Evolutionary conservation across 2,113 vertebrate species (phyloP).

Genomic region (Pungitius pungitius): DNA sequence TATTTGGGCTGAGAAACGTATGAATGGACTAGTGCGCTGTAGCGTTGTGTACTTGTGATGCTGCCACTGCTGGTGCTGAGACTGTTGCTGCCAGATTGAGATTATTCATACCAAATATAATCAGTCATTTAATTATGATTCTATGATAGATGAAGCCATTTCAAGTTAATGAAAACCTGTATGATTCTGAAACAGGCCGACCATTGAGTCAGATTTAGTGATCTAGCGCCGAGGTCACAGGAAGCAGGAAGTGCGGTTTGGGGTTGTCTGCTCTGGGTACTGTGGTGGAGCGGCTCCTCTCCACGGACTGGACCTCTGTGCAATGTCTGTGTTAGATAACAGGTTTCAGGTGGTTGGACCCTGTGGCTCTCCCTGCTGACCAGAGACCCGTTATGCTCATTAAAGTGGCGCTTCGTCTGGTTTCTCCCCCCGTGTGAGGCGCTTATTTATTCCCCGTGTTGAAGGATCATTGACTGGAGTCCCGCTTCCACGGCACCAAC

Average conservation of each 20-base stretch:
- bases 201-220: too few species aligned
- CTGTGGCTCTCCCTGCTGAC: background rate
- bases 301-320: background rate
- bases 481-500: conserved; percentile 23
- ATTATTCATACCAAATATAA: background rate
- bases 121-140: background rate
- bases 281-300: conserved; percentile 32
- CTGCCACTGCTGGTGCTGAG: too few species aligned
- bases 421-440: conserved; percentile 27
- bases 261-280: background rate
- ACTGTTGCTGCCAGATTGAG: background rate
- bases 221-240: too few species aligned
- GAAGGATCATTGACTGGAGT: conserved; percentile 61
- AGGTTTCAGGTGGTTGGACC: background rate
- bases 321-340: conserved; percentile 8
- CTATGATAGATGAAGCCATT: too few species aligned
- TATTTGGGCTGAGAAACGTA: too few species aligned
- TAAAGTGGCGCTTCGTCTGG: background rate
- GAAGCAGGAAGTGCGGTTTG: background rate
- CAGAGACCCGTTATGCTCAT: background rate
- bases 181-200: too few species aligned
- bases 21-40: too few species aligned
- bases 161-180: too few species aligned
- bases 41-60: too few species aligned
- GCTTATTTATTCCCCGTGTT: conserved; percentile 26